phyloP scores from a whole-genome alignment of 2,888 invertebrate genomes.

The Ochlodes sylvanus region DNA sequence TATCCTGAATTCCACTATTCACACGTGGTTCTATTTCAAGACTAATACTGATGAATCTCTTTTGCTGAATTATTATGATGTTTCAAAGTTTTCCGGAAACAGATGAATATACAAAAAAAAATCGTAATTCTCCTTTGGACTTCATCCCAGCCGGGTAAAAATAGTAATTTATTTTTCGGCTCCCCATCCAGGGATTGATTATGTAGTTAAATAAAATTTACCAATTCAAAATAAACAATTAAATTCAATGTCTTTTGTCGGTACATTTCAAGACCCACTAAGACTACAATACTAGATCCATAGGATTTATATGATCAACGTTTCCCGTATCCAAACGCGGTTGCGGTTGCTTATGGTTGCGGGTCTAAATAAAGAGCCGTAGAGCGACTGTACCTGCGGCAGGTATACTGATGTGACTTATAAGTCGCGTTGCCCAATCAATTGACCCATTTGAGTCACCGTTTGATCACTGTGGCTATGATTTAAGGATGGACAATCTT shows the following conservation, averaged over 20 bases:
- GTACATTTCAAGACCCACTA: conserved; percentile 9
- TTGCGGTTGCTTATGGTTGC: conserved; percentile 24
- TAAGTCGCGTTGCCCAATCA: conserved; percentile 33
- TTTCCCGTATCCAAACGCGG: conserved; percentile 18
- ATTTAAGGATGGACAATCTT: background rate
- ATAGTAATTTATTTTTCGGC: too few relatives aligned
- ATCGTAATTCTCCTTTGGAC: too few relatives aligned
- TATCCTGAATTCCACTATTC: too few relatives aligned
- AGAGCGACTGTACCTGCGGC: conserved; percentile 17
- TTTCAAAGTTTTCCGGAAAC: too few relatives aligned
- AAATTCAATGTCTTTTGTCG: conserved; percentile 18
- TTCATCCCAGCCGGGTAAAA: too few relatives aligned
- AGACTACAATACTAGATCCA: conserved; percentile 19
- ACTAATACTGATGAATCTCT: too few relatives aligned
- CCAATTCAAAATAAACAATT: background rate
- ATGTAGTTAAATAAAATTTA: background rate
- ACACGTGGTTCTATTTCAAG: too few relatives aligned
- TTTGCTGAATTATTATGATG: too few relatives aligned
- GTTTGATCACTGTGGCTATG: conserved; percentile 27
- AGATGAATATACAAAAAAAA: too few relatives aligned
- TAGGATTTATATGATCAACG: conserved; percentile 17
- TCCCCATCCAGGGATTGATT: too few relatives aligned
- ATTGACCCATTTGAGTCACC: conserved; percentile 41
- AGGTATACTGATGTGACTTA: conserved; percentile 23
- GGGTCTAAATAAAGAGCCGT: conserved; percentile 34